phyloP scores from a whole-genome alignment of 2,888 invertebrate species.

The Coenonympha glycerion region DNA sequence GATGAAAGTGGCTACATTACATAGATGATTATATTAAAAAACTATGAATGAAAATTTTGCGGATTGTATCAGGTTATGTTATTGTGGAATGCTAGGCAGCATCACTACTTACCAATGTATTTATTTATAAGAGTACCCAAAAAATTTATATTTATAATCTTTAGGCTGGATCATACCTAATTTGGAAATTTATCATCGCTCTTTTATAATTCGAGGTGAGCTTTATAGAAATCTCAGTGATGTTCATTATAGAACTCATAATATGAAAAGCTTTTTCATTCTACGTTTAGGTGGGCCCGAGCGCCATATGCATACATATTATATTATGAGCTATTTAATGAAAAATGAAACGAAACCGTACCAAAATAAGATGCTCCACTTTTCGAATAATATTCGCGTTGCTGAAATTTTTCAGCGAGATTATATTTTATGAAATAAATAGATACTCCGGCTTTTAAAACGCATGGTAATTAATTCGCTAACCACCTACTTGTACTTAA shows the following conservation, averaged over 20 bases:
- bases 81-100: no score
- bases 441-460: neutral
- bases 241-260: slow-evolving; percentile 3
- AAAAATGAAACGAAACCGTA: slow-evolving; percentile 1
- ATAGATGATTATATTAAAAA: no score
- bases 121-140: no score
- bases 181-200: neutral
- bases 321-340: slow-evolving; percentile 7
- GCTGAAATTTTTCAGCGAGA: neutral
- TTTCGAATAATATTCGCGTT: neutral
- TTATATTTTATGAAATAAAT: neutral
- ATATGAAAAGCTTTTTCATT: slow-evolving; percentile 3
- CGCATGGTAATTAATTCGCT: neutral
- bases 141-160: no score
- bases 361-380: neutral
- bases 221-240: neutral
- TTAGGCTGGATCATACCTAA: neutral
- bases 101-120: no score
- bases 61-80: no score
- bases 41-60: no score
- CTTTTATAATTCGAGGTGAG: neutral
- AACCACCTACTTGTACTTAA: neutral
- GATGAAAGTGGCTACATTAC: no score
- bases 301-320: neutral
- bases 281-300: neutral